A percentile compares a stretch with the other conserved stretches of the same genome.
These are phyloP conservation scores for Forbesichthys agassizii DNA, from an alignment of 2,113 vertebrate genomes.

Conservation along the genomic window DNA sequence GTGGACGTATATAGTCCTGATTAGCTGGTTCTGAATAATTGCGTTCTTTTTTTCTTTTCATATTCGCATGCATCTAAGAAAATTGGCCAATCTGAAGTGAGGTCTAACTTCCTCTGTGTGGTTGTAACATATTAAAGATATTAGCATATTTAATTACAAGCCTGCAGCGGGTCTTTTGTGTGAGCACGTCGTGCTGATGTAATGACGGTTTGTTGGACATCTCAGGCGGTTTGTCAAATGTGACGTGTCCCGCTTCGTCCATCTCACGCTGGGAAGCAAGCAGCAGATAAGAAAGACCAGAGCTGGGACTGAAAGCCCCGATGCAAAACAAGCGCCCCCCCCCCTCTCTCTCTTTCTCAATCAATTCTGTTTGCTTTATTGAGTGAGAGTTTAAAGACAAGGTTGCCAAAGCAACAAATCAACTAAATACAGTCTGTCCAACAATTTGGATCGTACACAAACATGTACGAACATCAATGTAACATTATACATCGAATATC, in stretches of 20 bases:
- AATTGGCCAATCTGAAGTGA: constrained; percentile 60
- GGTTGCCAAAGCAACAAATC: too few relatives aligned
- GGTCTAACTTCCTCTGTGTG: constrained; percentile 52
- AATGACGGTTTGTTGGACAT: constrained; percentile 70
- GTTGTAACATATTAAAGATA: constrained; percentile 77
- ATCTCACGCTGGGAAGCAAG: constrained; percentile 58
- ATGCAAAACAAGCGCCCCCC: not conserved
- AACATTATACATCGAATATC: too few relatives aligned
- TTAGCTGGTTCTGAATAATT: constrained; percentile 53
- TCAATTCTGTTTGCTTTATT: not conserved
- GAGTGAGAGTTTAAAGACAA: too few relatives aligned
- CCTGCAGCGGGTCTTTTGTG: constrained; percentile 66
- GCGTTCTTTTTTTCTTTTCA: not conserved
- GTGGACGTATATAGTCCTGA: constrained; percentile 72
- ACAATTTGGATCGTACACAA: too few relatives aligned
- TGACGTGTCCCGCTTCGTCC: constrained; percentile 66
- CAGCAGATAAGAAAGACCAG: constrained; percentile 46
- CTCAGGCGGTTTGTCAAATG: constrained; percentile 71
- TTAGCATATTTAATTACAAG: constrained; percentile 79
- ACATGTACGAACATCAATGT: too few relatives aligned
- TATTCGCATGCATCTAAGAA: constrained; percentile 67
- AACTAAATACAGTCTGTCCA: too few relatives aligned
- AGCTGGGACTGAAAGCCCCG: constrained; percentile 41
- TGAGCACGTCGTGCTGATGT: constrained; percentile 56
- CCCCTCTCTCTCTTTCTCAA: not conserved